Percentiles rank a stretch among this genome's conserved stretches.
phyloP scores from a whole-genome alignment of 2,888 invertebrate species.

The Chouioia cunea region DNA sequence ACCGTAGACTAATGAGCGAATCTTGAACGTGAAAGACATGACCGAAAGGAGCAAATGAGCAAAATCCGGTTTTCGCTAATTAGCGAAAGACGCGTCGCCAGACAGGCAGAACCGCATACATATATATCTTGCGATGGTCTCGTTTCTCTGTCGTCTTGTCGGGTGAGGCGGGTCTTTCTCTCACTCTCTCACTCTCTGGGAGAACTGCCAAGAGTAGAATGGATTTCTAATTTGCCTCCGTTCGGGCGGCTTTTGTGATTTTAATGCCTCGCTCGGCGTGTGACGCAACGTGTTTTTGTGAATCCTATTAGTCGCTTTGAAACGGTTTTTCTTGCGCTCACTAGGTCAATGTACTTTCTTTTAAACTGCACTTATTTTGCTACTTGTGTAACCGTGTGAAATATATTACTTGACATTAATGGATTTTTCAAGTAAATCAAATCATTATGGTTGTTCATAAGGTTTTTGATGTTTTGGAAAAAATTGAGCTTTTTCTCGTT shows the following conservation, averaged over 20 bases:
- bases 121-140: slow-evolving; percentile 9
- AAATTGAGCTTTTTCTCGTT: too few relatives aligned
- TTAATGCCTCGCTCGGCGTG: slow-evolving; percentile 14
- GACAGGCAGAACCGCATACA: not conserved
- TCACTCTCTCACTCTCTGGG: slow-evolving; percentile 11
- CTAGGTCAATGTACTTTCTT: too few relatives aligned
- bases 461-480: too few relatives aligned
- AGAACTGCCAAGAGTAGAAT: slow-evolving; percentile 30
- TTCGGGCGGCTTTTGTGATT: slow-evolving; percentile 18
- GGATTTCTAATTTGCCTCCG: slow-evolving; percentile 35
- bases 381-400: too few relatives aligned
- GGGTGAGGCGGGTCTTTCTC: not conserved
- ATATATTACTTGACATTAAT: too few relatives aligned
- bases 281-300: slow-evolving; percentile 6
- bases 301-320: slow-evolving; percentile 8
- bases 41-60: slow-evolving; percentile 53
- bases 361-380: too few relatives aligned
- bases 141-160: not conserved
- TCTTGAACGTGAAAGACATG: slow-evolving; percentile 50
- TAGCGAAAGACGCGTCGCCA: slow-evolving; percentile 49
- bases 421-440: too few relatives aligned
- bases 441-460: too few relatives aligned
- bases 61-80: slow-evolving; percentile 59
- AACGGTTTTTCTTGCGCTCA: too few relatives aligned
- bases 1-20: slow-evolving; percentile 54